phyloP scores from a whole-genome alignment of 2,113 vertebrate species.

The Stegastes partitus region DNA sequence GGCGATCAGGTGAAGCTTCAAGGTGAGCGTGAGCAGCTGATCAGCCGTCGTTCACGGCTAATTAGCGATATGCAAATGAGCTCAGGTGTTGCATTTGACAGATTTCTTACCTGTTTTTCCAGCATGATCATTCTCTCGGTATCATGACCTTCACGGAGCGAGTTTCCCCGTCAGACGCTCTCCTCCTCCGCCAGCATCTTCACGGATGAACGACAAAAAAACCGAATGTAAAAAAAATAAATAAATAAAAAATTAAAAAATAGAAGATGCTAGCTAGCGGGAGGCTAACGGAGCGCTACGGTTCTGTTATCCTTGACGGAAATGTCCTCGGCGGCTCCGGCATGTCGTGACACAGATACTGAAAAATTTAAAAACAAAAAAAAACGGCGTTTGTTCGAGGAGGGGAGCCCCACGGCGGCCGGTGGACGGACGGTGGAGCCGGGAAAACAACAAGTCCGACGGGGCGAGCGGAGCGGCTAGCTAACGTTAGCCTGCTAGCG shows the following conservation, averaged over 20 bases:
- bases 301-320: conserved; percentile 45
- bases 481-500: conserved; percentile 65
- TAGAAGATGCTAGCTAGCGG: conserved; percentile 38
- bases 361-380: conserved; percentile 29
- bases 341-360: conserved; percentile 43
- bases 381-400: conserved; percentile 12
- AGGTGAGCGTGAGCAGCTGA: no score
- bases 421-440: background rate
- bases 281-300: conserved; percentile 11
- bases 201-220: conserved; percentile 21
- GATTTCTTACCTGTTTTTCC: conserved; percentile 82
- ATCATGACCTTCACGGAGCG: conserved; percentile 82
- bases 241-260: no score
- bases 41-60: background rate
- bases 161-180: conserved; percentile 41
- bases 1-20: no score
- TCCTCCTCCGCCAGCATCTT: conserved; percentile 64
- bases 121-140: conserved; percentile 85
- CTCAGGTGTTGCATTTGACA: conserved; percentile 42
- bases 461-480: conserved; percentile 1
- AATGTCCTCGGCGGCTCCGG: conserved; percentile 49
- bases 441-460: background rate
- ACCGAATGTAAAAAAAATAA: background rate
- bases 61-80: conserved; percentile 54
- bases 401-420: background rate